Evolutionary conservation across 1,140 invertebrate species (phyloP), one percentile per base, ranked within the genome.

Genomic region (Lethrus apterus): DNA sequence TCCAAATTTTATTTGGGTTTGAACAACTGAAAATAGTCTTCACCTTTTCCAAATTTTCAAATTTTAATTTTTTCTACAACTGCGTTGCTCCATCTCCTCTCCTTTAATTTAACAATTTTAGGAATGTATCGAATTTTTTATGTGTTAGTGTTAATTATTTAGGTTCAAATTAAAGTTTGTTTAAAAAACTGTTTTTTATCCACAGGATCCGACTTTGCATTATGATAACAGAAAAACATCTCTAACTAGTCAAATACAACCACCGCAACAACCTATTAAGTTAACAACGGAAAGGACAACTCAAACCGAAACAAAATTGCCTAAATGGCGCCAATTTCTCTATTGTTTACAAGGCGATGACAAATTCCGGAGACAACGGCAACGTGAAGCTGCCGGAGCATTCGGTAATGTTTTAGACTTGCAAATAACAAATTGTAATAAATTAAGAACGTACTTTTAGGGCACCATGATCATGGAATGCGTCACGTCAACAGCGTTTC

Each of bases 401-500:
- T 59, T 60, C 44, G 59, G 62, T 40, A 48, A 41, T 20, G 31
- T 17, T 44, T 13, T 33, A 19, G 2, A 20, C 4, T 13, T 8
- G 3, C 15, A 0, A 3, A 34, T 17, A 1, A 34, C 19, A 14
- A 4, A 13, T 10, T 2, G 4, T 38, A 24, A 5, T 41, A 9
- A 29, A 11, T 69, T 14, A 34, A 34, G 19, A 2, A 34, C 15
- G n/a, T 1, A 9, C 10, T 34, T 34, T 14, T 21, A 20, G 34
- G 34, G 19, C 11, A 5, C 4, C 14, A 26, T 17, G 38, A 41
- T 10, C 38, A 74, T 31, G 75, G 73, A 2, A 70, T 73, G 14
- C 71, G 79, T 23, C 81, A 86, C 64, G 80, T 88, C 46, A 93
- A 93, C 67, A 90, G 86, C 59, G 89, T 92, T 8, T 91, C 87